Conservation (phyloP, 2,113 vertebrate species). For the Smithornis capensis region DNA sequence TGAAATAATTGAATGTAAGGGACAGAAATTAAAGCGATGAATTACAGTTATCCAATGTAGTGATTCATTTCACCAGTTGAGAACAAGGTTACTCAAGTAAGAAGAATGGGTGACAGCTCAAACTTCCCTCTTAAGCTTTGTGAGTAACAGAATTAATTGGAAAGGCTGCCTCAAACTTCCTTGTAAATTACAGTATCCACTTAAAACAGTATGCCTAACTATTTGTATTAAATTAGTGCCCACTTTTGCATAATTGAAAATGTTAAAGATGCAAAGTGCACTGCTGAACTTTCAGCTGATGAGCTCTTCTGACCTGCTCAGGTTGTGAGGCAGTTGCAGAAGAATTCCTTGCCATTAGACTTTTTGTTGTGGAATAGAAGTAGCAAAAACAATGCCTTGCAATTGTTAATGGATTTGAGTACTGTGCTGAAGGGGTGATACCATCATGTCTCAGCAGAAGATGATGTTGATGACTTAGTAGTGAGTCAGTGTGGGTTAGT, state of each 20-base stretch:
- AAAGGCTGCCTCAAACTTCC: neutral
- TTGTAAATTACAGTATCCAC: neutral
- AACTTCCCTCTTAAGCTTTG: neutral
- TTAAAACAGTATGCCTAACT: neutral
- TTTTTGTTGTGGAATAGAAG: neutral
- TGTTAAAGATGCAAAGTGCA: neutral
- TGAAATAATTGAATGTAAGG: conserved; percentile 4
- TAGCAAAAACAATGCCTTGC: neutral
- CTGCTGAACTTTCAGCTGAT: neutral
- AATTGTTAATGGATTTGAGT: neutral
- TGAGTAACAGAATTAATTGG: neutral
- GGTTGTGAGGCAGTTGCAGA: neutral
- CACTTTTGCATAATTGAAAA: neutral
- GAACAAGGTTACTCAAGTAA: neutral
- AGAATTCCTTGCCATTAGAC: neutral
- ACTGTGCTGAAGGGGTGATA: neutral
- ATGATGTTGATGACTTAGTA: neutral
- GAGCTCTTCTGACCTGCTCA: neutral
- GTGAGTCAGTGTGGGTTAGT: neutral
- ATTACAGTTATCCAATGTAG: neutral
- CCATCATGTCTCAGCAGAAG: neutral
- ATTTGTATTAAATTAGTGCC: neutral
- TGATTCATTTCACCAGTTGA: conserved; percentile 22
- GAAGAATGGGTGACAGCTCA: neutral
- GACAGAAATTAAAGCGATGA: neutral